Evolutionary conservation across 2,888 invertebrate species (phyloP), one percentile per base, ranked within the genome.

Genomic region (Pollenia griseotomentosa): DNA sequence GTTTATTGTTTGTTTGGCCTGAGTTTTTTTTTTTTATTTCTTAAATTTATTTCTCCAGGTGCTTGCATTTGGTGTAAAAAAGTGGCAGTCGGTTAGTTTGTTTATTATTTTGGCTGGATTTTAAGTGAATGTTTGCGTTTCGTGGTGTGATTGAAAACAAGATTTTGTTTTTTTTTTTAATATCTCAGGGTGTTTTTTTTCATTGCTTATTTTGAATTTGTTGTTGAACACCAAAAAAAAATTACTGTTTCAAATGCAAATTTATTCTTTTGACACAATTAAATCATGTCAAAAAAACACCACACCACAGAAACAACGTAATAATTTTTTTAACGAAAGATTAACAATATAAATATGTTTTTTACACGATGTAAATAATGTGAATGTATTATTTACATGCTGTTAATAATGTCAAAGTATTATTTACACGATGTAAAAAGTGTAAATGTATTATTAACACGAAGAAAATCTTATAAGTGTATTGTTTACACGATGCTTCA

Each of bases 241-340:
- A 44, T 9, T 40, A 19, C 44, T 53, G 61, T 73, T 75, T 42
- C 16, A 61, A 83, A 82, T 75, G 74, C 48, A 81, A 73, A 73
- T 81, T 81, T 81, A 73, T 66, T 48, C 23, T 84, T 84, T 74
- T 74, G 79, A 70, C 74, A 85, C 79, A 79, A 79, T 79, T 73
- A 55, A 84, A 79, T 66, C 48, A 66, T 59, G 51, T 73, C 59
- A 73, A 73, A 73, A 19, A 42, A 71, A 66, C 57, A 73, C 23
- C 65, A 53, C 68, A 68, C 51, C 33, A 51, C 68, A 59, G 12
- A 33, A 33, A 33, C 33, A 33, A 33, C 33, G 33, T 5, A 33
- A 33, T 33, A 1, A 33, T 33, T 6, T 33, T 33, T 33, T 33
- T 0, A 6, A 33, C 33, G 33, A 0, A 33, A 33, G 0, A 5